Percentiles rank a stretch among this genome's conserved stretches.
These are phyloP conservation scores for Alviniconcha marisindica DNA, from an alignment of 1,140 invertebrate species.

Conservation along the genomic window DNA sequence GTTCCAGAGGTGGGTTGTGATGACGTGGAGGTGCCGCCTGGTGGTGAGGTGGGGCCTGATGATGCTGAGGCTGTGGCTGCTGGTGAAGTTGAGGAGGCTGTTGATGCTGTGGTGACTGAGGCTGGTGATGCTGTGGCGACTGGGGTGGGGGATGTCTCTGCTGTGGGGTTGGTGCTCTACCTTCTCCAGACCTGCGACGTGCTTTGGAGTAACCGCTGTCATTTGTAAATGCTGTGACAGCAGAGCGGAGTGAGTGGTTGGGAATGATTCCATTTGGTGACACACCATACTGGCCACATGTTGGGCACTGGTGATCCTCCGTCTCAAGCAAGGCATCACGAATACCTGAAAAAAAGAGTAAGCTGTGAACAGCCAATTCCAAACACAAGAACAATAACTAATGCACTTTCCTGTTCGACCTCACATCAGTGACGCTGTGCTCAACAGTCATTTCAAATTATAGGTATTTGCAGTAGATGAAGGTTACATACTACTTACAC, in stretches of 20 bases:
- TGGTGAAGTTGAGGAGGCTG: not conserved
- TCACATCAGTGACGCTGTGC: too few species aligned
- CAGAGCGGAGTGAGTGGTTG: constrained; percentile 91
- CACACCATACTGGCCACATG: constrained; percentile 93
- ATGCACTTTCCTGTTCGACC: too few species aligned
- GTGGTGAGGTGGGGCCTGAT: not conserved
- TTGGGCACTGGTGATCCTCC: constrained; percentile 95
- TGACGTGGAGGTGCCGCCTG: not conserved
- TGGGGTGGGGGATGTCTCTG: constrained; percentile 47
- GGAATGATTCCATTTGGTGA: constrained; percentile 95
- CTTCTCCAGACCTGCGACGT: constrained; percentile 38
- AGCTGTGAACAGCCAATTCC: too few species aligned
- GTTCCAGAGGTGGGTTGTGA: not conserved
- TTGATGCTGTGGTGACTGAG: not conserved
- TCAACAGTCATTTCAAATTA: too few species aligned
- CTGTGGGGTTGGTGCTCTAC: not conserved
- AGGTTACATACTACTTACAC: constrained; percentile 87
- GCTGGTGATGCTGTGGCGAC: constrained; percentile 25
- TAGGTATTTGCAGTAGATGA: too few species aligned
- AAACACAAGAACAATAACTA: too few species aligned
- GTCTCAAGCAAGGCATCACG: constrained; percentile 91
- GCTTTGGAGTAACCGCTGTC: constrained; percentile 87
- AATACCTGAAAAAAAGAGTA: constrained; percentile 84
- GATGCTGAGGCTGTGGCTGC: not conserved
- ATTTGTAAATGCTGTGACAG: constrained; percentile 92